Conservation (phyloP, 1,140 invertebrate genomes). For the Halotydeus destructor region DNA sequence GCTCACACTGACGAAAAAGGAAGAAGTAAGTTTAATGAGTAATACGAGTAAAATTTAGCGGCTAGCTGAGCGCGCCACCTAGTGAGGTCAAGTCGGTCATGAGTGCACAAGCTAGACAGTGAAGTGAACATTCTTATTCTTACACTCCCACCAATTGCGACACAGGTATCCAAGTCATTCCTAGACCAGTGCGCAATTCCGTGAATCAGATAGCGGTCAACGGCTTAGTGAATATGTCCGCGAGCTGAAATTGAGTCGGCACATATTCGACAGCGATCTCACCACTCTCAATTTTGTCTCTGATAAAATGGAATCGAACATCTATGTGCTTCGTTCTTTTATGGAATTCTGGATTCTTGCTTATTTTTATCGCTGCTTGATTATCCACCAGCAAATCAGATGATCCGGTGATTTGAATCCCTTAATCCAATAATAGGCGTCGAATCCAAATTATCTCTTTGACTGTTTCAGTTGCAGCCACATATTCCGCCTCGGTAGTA, state of each 20-base stretch:
- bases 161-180: no score
- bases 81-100: no score
- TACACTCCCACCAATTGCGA: no score
- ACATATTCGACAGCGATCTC: background rate
- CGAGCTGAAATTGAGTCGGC: conserved; percentile 3
- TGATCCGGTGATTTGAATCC: conserved; percentile 1
- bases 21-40: no score
- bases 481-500: conserved; percentile 12
- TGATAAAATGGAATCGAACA: conserved; percentile 22
- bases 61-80: no score
- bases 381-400: conserved; percentile 16
- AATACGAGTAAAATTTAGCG: no score
- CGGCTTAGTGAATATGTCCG: conserved; percentile 13
- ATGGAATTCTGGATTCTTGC: conserved; percentile 18
- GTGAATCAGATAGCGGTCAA: background rate
- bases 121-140: no score
- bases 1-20: no score
- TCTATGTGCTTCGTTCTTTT: conserved; percentile 24
- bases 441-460: conserved; percentile 10
- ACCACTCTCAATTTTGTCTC: conserved; percentile 17
- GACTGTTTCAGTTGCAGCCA: conserved; percentile 3
- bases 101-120: no score
- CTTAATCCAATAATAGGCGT: conserved; percentile 4
- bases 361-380: conserved; percentile 18
- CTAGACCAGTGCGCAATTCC: background rate